A percentile compares a stretch with the other conserved stretches of the same genome.
Evolutionary conservation across 2,888 invertebrate genomes (phyloP).

Genomic region (Troides helena): DNA sequence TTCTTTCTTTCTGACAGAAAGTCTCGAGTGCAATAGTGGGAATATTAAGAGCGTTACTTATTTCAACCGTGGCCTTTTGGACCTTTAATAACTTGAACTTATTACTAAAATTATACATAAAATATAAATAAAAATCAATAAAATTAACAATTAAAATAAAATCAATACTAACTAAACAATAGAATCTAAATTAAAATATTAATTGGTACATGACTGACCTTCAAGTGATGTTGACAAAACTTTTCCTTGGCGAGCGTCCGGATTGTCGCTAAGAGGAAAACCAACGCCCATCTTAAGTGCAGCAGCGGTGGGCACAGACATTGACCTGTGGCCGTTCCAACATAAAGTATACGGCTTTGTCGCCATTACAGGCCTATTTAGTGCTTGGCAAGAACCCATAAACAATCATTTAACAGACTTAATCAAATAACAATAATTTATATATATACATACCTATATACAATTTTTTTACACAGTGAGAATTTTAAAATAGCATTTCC

Average conservation of each 20-base stretch:
- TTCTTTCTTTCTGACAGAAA: too few relatives aligned
- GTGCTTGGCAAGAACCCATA: slow-evolving; percentile 3
- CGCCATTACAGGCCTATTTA: neutral
- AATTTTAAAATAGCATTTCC: too few relatives aligned
- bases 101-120: too few relatives aligned
- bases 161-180: neutral
- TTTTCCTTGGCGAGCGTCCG: slow-evolving; percentile 86
- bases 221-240: slow-evolving; percentile 81
- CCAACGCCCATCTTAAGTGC: slow-evolving; percentile 93
- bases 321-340: slow-evolving; percentile 80
- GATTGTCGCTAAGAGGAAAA: slow-evolving; percentile 87
- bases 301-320: slow-evolving; percentile 89
- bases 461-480: too few relatives aligned
- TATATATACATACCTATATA: too few relatives aligned
- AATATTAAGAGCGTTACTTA: too few relatives aligned
- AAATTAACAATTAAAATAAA: neutral
- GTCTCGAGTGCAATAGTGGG: too few relatives aligned
- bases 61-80: too few relatives aligned
- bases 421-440: too few relatives aligned
- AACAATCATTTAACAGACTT: too few relatives aligned
- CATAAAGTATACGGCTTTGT: slow-evolving; percentile 41
- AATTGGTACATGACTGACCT: slow-evolving; percentile 58
- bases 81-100: too few relatives aligned
- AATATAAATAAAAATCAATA: neutral
- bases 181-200: neutral